A percentile compares a stretch with the other conserved stretches of the same genome.
Conservation (phyloP, 2,113 vertebrate genomes). For the Empidonax traillii region DNA sequence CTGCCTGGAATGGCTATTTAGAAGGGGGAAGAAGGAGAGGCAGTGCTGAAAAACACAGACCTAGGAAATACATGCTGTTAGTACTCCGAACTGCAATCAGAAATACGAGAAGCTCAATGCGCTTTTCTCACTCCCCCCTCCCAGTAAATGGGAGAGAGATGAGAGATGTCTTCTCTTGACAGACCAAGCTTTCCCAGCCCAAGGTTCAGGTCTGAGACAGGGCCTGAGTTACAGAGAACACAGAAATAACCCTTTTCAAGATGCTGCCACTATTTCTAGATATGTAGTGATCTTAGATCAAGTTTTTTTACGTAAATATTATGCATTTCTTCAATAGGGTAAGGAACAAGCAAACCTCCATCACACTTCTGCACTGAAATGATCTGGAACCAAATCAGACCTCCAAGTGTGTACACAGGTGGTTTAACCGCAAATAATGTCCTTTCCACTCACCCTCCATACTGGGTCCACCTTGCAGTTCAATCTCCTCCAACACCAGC, state of each 20-base stretch:
- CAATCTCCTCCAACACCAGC: background rate
- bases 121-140: background rate
- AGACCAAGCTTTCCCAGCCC: background rate
- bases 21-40: background rate
- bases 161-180: background rate
- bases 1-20: background rate
- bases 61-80: background rate
- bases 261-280: background rate
- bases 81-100: background rate
- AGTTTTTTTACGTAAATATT: background rate
- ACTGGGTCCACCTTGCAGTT: background rate
- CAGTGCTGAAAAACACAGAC: background rate
- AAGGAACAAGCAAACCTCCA: background rate
- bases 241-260: background rate
- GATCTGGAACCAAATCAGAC: background rate
- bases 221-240: background rate
- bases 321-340: background rate
- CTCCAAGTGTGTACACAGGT: accelerated
- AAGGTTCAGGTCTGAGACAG: background rate
- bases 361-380: background rate
- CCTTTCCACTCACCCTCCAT: background rate
- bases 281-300: background rate
- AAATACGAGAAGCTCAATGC: background rate
- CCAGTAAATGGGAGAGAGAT: background rate
- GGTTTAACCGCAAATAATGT: background rate